Base-by-base conservation (phyloP, 2,113 vertebrate species). In the Daboia siamensis region DNA sequence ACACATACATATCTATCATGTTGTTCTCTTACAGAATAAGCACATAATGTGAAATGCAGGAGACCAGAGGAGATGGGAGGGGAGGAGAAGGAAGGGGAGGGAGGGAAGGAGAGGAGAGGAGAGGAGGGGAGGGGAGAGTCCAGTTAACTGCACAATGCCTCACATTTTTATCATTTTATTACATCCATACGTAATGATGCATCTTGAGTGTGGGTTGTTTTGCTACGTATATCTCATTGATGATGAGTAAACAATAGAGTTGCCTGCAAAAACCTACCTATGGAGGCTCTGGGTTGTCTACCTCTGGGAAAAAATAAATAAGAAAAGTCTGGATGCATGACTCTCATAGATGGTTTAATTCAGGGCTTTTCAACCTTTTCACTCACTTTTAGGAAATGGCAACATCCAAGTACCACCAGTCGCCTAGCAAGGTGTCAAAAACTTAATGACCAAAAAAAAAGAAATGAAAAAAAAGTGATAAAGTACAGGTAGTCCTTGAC, bases 71-170 rank as follows among this genome's bases (percentile, higher is more conserved):
- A 74, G 15, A 17, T 39, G 39, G n/a, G n/a, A 74, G 64, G 15
- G 55, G 3, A 55, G 55, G 15, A 15, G 15, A 55, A 13, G 3
- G 55, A 17, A 55, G 55, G 3, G 55, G 3, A 55, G 55, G 3
- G 55, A 23, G 21, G 59, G 10, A 8, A 0, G 10, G 61, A 1
- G 10, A 0, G 1, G 15, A 8, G 33, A 0, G 15, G n/a, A 20
- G n/a, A 3, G 29, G 11, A 5, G 12, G 15, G 12, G 9, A 13
- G 26, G 29, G 59, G 59, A 26, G 26, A 64, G 26, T 24, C 64
- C 13, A 17, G 12, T 74, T 74, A 74, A 74, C 13, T 74, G n/a
- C 5, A 74, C 13, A 74, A 33, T 5, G n/a, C 15, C 64, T 33
- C 33, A 74, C 64, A 33, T 33, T 74, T 33, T 74, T 33, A 33